These are phyloP conservation scores for Salticus scenicus DNA, from an alignment of 2,888 invertebrate species.

Conservation along the genomic window DNA sequence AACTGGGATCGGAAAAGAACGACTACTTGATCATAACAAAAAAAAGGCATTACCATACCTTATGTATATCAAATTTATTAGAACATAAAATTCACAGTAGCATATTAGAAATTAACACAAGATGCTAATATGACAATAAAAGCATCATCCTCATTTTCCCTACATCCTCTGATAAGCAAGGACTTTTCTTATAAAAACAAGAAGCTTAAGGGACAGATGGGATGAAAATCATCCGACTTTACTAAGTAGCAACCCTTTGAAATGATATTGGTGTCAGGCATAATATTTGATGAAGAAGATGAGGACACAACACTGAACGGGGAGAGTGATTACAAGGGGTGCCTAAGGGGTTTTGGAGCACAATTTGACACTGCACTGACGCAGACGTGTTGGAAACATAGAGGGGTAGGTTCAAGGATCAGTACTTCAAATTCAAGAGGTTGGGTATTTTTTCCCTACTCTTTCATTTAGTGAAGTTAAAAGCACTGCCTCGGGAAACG, in stretches of 20 bases:
- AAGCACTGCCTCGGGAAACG: neutral
- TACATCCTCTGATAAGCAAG: too few species aligned
- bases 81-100: too few species aligned
- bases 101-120: too few species aligned
- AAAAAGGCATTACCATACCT: too few species aligned
- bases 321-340: conserved; percentile 10
- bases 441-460: neutral
- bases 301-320: neutral
- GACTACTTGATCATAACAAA: too few species aligned
- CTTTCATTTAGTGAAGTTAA: neutral
- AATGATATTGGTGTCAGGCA: conserved; percentile 14
- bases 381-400: neutral
- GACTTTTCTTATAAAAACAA: too few species aligned
- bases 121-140: too few species aligned
- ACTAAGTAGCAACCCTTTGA: conserved; percentile 5
- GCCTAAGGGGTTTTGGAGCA: conserved; percentile 49
- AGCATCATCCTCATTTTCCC: too few species aligned
- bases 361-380: conserved; percentile 17
- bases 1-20: neutral
- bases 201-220: too few species aligned
- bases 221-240: neutral
- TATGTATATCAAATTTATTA: too few species aligned
- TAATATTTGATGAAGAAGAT: conserved; percentile 17
- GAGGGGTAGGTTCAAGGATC: neutral
- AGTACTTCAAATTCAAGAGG: neutral